Evolutionary conservation across 2,888 invertebrate genomes (phyloP), one percentile per base, ranked within the genome.

Genomic region (Celastrina argiolus): DNA sequence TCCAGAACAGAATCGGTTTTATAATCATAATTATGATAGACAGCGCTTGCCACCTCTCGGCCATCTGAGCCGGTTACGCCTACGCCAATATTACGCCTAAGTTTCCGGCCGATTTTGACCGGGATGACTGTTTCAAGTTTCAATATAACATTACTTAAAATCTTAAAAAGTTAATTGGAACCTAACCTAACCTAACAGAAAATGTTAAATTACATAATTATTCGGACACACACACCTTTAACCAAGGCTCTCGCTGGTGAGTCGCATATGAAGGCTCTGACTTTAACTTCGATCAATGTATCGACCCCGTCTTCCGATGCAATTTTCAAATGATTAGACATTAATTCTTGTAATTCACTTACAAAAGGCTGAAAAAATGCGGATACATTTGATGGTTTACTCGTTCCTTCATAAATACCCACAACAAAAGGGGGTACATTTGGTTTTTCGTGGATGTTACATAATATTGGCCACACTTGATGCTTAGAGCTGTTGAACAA

Each of bases 231-330:
- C 34, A 34, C 64, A 69, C 69, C 66, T 67, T 69, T 69, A 41
- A 68, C 59, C 14, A 42, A 65, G 28, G 69, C 68, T 64, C 68
- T 67, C 3, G 69, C 69, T 18, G 68, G 70, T 28, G 70, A 70
- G 41, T 70, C 70, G 28, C 70, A 70, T 41, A 67, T 59, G 56
- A 68, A 64, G 39, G 28, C 26, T 66, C 61, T 41, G 5, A 41
- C n/a, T 41, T 41, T 67, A 1, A 67, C 64, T 64, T 28, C 16
- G 36, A 64, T 31, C 2, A 7, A 28, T 59, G 6, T 7, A 6
- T 59, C 31, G 2, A 7, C 16, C 28, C 31, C 31, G 0, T 28
- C 14, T 34, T 28, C 28, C 39, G 39, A 7, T 3, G 26, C 3
- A 10, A 28, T 6, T 26, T 6, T n/a, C n/a, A 61, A 16, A 34